These are phyloP conservation scores for Pachyuromys duprasi DNA, from an alignment of 2,797 vertebrate genomes.

Conservation along the genomic window DNA sequence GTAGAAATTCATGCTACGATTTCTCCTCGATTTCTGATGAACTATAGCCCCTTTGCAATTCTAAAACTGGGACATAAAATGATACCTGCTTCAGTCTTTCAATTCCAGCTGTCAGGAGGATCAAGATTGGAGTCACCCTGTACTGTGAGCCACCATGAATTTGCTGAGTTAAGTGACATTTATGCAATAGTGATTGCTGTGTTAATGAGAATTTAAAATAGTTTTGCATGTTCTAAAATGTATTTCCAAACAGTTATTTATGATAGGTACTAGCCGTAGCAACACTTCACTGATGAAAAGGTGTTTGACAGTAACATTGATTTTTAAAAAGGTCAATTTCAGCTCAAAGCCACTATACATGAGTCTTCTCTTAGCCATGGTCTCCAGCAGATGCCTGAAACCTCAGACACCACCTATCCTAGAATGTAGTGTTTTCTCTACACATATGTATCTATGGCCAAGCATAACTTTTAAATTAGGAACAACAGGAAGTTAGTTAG, in stretches of 20 bases:
- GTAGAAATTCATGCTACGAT: neutral
- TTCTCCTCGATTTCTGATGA: slow-evolving; percentile 5
- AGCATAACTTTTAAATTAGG: neutral
- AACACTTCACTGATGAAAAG: neutral
- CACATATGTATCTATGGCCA: no score
- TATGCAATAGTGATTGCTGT: neutral
- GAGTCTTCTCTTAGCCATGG: neutral
- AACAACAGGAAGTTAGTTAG: no score
- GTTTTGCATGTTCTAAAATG: neutral
- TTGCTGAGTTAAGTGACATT: neutral
- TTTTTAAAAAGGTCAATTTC: neutral
- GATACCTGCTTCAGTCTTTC: neutral
- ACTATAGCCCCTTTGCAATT: neutral
- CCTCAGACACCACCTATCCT: rapidly evolving
- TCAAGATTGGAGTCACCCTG: neutral
- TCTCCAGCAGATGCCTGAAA: neutral
- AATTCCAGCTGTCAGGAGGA: neutral
- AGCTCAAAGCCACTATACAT: neutral
- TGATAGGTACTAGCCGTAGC: neutral
- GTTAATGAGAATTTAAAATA: neutral
- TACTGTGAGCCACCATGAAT: neutral
- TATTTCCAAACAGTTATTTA: neutral
- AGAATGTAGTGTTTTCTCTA: neutral
- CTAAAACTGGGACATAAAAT: neutral
- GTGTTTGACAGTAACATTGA: neutral